Evolutionary conservation across 2,888 invertebrate species (phyloP), one percentile per base, ranked within the genome.

Genomic region (Lasioglossum morio): DNA sequence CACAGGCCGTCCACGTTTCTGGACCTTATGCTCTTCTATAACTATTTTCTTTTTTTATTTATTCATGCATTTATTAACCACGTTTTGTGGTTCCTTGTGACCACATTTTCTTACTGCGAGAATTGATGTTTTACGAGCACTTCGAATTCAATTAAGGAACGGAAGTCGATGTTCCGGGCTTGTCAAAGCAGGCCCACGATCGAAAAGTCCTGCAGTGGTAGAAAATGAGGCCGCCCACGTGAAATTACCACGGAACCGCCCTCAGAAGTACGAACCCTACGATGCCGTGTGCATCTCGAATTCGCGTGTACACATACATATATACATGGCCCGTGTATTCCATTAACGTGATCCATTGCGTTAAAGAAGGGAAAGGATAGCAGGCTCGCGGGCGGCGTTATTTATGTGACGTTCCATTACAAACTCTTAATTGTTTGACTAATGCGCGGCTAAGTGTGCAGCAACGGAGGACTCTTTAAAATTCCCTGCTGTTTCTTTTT

Each of bases 371-470:
- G 81, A 82, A 82, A 81, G 73, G 81, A 63, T 81, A 37, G 46
- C 16, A 72, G 57, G n/a, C 85, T 70, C 89, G 90, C 89, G 89
- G 88, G 78, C 88, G 85, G 87, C 84, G 92, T 93, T 93, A 91
- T 91, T 90, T 91, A 91, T 91, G 90, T 94, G 94, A 95, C 94
- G 93, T 95, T 94, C 92, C 94, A 94, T 94, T 94, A 94, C 92
- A 90, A 92, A 93, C 92, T 92, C 94, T 94, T 95, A 94, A 95
- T 94, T 94, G 94, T 94, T 94, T 94, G 93, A 94, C 94, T 94
- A 94, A 94, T 94, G 93, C 90, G 86, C 90, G 85, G 90, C 91
- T 90, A 92, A 91, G 91, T 90, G 92, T 84, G 84, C 86, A 77
- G 87, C 73, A 5, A 5, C 43, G 27, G 1, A 43, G 16, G 40